A percentile compares a stretch with the other conserved stretches of the same genome.
phyloP scores from a whole-genome alignment of 2,797 vertebrate species.

The Pseudochirops corinnae region DNA sequence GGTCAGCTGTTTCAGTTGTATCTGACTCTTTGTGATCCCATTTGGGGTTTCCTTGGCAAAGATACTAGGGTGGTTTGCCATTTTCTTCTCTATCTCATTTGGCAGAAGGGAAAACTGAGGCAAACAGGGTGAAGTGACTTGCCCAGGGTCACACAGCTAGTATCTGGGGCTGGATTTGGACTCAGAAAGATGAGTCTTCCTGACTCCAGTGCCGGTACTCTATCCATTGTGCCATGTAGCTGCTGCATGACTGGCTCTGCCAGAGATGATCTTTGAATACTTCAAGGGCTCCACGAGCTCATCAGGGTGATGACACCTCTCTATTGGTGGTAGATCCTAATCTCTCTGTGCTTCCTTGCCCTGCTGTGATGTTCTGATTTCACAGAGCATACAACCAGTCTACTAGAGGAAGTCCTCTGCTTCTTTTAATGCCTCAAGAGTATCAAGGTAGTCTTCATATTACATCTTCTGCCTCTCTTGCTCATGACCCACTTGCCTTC shows the following conservation, averaged over 20 bases:
- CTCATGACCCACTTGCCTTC: not conserved
- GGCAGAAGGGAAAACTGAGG: no score
- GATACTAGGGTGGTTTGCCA: no score
- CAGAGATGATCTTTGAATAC: not conserved
- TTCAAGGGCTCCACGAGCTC: not conserved
- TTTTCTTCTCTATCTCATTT: no score
- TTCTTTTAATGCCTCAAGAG: not conserved
- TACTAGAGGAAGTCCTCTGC: not conserved
- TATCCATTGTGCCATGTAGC: no score
- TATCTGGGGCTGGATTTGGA: no score
- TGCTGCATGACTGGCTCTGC: not conserved
- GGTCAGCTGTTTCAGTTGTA: no score
- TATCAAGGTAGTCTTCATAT: not conserved
- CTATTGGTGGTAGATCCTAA: not conserved
- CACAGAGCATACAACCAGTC: not conserved
- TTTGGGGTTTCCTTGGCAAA: no score
- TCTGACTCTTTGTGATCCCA: no score
- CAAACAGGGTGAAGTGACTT: no score
- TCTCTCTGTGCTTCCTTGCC: not conserved
- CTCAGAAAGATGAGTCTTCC: no score
- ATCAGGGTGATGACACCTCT: not conserved
- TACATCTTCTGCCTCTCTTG: not conserved
- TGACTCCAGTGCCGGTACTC: no score
- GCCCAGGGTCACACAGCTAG: no score
- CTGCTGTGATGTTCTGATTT: not conserved